Evolutionary conservation across 2,888 invertebrate genomes (phyloP), one percentile per base, ranked within the genome.

Genomic region (Embidobia sp.): DNA sequence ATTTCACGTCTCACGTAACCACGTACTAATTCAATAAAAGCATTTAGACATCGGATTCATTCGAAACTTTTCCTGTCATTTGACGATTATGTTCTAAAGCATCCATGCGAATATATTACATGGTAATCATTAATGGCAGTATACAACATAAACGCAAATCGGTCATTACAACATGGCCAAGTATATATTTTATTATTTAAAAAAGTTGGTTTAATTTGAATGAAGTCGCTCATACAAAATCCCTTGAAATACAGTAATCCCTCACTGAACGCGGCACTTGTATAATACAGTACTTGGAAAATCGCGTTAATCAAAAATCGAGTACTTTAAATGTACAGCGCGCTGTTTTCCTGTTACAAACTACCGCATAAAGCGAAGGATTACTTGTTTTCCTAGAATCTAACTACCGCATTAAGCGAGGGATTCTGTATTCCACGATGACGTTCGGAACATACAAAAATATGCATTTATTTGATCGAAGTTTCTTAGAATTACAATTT

Each of bases 91-190:
- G 7, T 16, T 11, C 10, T 2, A 18, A 18, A 40, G n/a, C 61
- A 61, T 51, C 15, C 29, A 31, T n/a, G 18, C 63, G 19, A 35
- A 7, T 7, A 19, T 16, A 64, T 10, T 19, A 6, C 22, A 11
- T 27, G 16, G n/a, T 31, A 29, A 10, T 46, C 29, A 29, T 27
- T 40, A 13, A 51, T 49, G 55, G 40, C 57, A 67, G 48, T 57
- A 48, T 40, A 57, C 15, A 19, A 51, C 2, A 15, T 19, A 51
- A 63, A 13, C 0, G n/a, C 35, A 42, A 29, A 16, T 22, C 19
- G 18, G 59, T 49, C 49, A 70, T 15, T 70, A 70, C 19, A 70
- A 70, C 69, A 70, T 70, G 59, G 44, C 51, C 51, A 49, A 49
- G 35, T 61, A 22, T 2, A 8, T 19, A 13, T 27, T 29, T 11